Evolutionary conservation across 2,113 vertebrate genomes (phyloP).

Genomic region (Notothenia rossii): DNA sequence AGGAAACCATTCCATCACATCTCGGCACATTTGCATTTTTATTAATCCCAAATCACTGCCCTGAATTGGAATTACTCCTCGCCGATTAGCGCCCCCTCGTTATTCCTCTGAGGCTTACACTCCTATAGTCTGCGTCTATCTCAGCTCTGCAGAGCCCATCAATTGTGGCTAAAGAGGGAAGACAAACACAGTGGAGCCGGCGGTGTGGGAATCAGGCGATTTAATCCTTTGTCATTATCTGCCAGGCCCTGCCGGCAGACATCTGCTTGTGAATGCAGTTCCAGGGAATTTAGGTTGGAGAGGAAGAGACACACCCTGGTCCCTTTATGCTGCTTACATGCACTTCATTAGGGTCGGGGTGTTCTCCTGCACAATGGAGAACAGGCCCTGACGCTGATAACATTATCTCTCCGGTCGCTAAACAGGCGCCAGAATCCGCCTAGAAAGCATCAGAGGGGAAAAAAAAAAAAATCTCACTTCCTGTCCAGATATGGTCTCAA

Average conservation of each 20-base stretch:
- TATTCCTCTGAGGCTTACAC: constrained; percentile 74
- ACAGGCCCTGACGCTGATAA: constrained; percentile 57
- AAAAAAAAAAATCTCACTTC: constrained; percentile 48
- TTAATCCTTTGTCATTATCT: constrained; percentile 85
- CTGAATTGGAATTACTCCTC: constrained; percentile 76
- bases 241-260: constrained; percentile 75
- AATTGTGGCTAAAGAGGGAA: constrained; percentile 79
- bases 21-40: constrained; percentile 78
- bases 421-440: constrained; percentile 46
- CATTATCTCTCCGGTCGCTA: constrained; percentile 62
- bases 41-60: constrained; percentile 79
- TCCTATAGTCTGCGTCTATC: constrained; percentile 75
- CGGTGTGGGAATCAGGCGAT: constrained; percentile 77
- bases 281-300: constrained; percentile 65
- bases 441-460: constrained; percentile 14
- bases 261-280: constrained; percentile 80
- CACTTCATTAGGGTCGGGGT: constrained; percentile 67
- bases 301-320: constrained; percentile 75
- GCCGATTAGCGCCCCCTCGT: constrained; percentile 71
- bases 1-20: constrained; percentile 74
- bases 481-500: constrained; percentile 34
- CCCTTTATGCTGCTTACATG: constrained; percentile 58
- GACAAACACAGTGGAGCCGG: constrained; percentile 77
- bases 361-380: constrained; percentile 59
- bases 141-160: constrained; percentile 77